Base-by-base conservation (phyloP, 92 coral and sea anemone species). In the Porites cylindrica region DNA sequence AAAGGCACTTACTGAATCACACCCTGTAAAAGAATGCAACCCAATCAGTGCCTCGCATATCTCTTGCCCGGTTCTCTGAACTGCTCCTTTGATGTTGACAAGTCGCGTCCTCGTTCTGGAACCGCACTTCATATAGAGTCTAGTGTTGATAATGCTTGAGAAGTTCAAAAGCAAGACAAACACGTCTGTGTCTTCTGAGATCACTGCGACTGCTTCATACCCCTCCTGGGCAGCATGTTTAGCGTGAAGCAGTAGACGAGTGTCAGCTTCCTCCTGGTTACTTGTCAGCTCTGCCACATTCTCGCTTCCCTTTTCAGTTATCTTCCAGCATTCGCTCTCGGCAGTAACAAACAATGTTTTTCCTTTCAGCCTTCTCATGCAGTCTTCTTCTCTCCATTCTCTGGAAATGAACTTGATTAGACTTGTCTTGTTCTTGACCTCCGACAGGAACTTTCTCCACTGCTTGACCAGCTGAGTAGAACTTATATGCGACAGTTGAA, bases 361-460 rank as follows among this genome's bases (percentile, higher is more conserved):
- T 51, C 82, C 82, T 56, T 74, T 29, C 20, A 51, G 82, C 66
- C 82, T 51, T 51, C 56, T 72, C n/a, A 54, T 50, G 66, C 11
- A 77, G 21, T 23, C 21, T 29, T 56, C 18, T 14, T 8, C 50
- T 77, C 50, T 77, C 82, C 82, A 53, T 56, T 77, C 82, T 56
- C 6, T 12, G 7, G 66, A 50, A 32, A 77, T 10, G 10, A 51
- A 77, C 65, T 56, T 77, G 17, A 77, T 77, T 38, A 77, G 29
- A 56, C 66, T 77, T 18, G 82, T 77, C 82, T 77, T 77, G 82
- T 77, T 77, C 63, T 77, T 77, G 20, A 77, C 62, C 50, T 77
- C 20, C 6, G 12, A 6, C 19, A 78, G 32, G 68, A 59, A 17
- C 73, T 58, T 60, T 19, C 17, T 75, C 24, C 80, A 75, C 14